Evolutionary conservation across 1,140 invertebrate species (phyloP), one percentile per base, ranked within the genome.

Genomic region (Drosophila sp.): DNA sequence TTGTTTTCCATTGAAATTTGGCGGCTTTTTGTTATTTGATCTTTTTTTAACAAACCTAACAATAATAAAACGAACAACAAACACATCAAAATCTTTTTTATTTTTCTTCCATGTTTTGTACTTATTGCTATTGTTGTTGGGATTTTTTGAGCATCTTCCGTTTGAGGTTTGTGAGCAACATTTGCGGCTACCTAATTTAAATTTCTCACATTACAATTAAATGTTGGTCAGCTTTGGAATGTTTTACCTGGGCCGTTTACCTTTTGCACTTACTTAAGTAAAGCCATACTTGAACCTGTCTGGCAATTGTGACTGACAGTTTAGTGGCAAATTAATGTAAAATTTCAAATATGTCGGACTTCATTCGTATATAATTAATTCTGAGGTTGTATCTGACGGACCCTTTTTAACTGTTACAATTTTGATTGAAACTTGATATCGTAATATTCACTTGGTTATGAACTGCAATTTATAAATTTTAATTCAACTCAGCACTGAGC

Each of bases 171-270:
- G 70, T 82, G 78, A 89, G 82, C 75, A 69, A 48, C 64, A 70
- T 78, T 82, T 74, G 77, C 54, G 82, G 82, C 82, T 87, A 87
- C 82, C 82, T 89, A 78, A 87, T 87, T 87, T 87, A 87, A 87
- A 89, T 89, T 87, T 87, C 78, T 87, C 82, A 89, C 83, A 87
- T 87, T 87, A 87, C 82, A 87, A 86, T 86, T 86, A 86, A 86
- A 77, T 63, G 73, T 56, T 38, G 54, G 21, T 78, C 64, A 64
- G 71, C 40, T 63, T 72, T 65, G 48, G 78, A 78, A 56, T 54
- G 64, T 64, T 71, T 78, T 77, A 69, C 72, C 76, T 62, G 66
- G 61, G 53, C 59, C 81, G 53, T 76, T 70, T 75, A 75, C 64
- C 78, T 72, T 29, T 57, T 21, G 57, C 50, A 53, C 50, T 53